phyloP scores from a whole-genome alignment of 2,797 vertebrate species.

The Fistularia tabacaria region DNA sequence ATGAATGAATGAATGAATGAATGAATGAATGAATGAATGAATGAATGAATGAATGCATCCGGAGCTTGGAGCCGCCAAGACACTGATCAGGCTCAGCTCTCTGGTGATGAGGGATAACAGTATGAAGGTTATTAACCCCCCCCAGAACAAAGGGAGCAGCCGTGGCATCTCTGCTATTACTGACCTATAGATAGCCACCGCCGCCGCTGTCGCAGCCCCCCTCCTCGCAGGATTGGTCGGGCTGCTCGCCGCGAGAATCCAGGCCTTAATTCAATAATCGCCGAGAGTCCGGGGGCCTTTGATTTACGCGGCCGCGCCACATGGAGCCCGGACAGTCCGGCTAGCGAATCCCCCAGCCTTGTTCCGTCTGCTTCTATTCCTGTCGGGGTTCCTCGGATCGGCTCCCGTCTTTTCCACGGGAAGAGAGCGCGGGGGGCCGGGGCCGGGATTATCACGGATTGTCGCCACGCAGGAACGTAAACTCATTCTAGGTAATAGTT shows the following conservation, averaged over 20 bases:
- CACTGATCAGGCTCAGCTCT: too few species aligned
- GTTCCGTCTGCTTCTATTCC: neutral
- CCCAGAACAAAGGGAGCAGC: neutral
- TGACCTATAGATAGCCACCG: slow-evolving; percentile 49
- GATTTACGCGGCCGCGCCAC: neutral
- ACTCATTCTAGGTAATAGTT: slow-evolving; percentile 15
- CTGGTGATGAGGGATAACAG: neutral
- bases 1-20: neutral
- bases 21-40: too few species aligned
- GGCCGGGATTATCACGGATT: slow-evolving; percentile 5
- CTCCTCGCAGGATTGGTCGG: slow-evolving; percentile 12
- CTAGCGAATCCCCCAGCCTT: too few species aligned
- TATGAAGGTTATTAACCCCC: neutral
- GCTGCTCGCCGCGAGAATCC: slow-evolving; percentile 26
- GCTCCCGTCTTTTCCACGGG: neutral
- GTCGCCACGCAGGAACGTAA: slow-evolving; percentile 12
- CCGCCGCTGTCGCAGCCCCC: slow-evolving; percentile 7
- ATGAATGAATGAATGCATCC: neutral
- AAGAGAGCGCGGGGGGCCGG: neutral
- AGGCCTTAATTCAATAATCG: slow-evolving; percentile 37
- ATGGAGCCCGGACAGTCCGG: too few species aligned
- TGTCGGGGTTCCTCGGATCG: neutral
- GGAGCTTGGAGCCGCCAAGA: too few species aligned
- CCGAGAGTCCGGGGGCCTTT: neutral
- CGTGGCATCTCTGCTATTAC: slow-evolving; percentile 22